Evolutionary conservation across 2,113 vertebrate species (phyloP).

Genomic region (Speoplatyrhinus poulsoni): DNA sequence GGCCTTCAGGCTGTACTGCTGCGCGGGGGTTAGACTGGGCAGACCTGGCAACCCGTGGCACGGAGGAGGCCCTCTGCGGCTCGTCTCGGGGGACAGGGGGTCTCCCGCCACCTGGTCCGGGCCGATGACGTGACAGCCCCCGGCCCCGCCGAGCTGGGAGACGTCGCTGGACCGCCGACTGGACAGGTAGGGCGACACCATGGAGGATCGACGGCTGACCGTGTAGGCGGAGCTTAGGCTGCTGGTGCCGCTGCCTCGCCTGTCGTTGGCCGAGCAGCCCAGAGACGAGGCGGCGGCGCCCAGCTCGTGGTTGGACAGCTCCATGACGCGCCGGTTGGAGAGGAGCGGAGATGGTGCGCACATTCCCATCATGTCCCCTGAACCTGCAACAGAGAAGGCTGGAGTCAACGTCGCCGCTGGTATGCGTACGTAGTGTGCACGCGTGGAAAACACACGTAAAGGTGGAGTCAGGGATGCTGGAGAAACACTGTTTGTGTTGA

Average conservation of each 20-base stretch:
- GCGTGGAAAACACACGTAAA: too few species aligned
- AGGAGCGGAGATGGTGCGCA: conserved; percentile 70
- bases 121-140: conserved; percentile 60
- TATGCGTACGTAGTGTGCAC: too few species aligned
- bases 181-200: conserved; percentile 83
- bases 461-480: too few species aligned
- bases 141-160: conserved; percentile 67
- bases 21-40: conserved; percentile 84
- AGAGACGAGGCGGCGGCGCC: conserved; percentile 43
- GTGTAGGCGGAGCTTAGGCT: conserved; percentile 94
- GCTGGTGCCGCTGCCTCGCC: conserved; percentile 89
- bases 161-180: conserved; percentile 82
- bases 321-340: conserved; percentile 80
- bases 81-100: conserved; percentile 75
- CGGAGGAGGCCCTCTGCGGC: conserved; percentile 65
- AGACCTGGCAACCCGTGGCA: conserved; percentile 79
- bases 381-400: conserved; percentile 45
- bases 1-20: conserved; percentile 91
- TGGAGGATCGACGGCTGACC: conserved; percentile 90
- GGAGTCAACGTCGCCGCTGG: neutral
- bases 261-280: conserved; percentile 73
- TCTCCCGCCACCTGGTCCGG: conserved; percentile 69
- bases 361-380: conserved; percentile 77
- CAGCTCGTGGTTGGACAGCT: conserved; percentile 76
- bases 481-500: too few species aligned